Base-by-base conservation (phyloP, 1,140 invertebrate species). In the Prorops nasuta region DNA sequence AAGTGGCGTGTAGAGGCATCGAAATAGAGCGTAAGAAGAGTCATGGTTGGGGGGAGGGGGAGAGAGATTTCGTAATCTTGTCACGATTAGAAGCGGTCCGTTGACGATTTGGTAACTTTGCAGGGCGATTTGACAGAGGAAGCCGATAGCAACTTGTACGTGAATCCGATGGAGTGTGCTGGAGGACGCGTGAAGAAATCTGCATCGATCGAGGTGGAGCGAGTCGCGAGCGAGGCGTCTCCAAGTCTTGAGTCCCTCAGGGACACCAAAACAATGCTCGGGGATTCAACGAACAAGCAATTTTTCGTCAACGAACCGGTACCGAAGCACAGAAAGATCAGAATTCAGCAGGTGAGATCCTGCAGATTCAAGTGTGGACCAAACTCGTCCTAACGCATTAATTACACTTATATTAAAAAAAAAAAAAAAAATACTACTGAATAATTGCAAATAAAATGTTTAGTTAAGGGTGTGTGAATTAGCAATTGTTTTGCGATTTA, bases 251-350 rank as follows among this genome's bases (percentile, higher is more conserved):
- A 74, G 42, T 77, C 74, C 16, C 54, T 71, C 43, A 73, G 73
- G 45, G 24, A 28, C 24, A 6, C 4, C 24, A 28, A 46, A 63
- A 67, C 57, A 60, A 69, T 53, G 63, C 64, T 42, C 63, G 44
- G 49, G 55, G 52, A 3, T 46, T 34, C 39, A 63, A 44, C 60
- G 38, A 58, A 32, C 24, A 66, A 22, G 56, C 55, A 21, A 80
- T n/a, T n/a, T n/a, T n/a, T n/a, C n/a, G 82, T 86, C 17, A 85
- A 86, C 61, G 86, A 88, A 60, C 80, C 83, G 22, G 70, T 87
- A 69, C 89, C 89, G 51, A 92, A 91, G 78, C 88, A 91, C 69
- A 85, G 89, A 56, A 91, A 90, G 79, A 90, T 90, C 54, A 83
- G 91, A 56, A 90, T 92, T 75, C 88, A 91, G 79, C 88, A 91